Evolutionary conservation across 2,113 vertebrate genomes (phyloP).

Genomic region (Eubucco bourcierii): DNA sequence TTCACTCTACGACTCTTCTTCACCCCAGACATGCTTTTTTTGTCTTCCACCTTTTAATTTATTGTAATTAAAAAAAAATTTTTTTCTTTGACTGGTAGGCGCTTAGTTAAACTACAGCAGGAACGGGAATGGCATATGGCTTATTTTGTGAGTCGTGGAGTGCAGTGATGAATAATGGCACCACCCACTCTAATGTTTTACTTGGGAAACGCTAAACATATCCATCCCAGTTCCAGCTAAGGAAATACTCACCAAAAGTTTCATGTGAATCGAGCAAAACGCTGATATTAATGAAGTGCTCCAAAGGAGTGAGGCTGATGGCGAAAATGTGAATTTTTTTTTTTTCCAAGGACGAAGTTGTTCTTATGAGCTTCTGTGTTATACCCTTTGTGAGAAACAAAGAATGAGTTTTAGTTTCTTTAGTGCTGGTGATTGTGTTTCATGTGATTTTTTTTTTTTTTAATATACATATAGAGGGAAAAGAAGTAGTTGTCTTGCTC

Average conservation of each 20-base stretch:
- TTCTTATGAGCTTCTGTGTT: neutral
- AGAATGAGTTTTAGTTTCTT: neutral
- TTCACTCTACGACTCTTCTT: neutral
- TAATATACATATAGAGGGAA: neutral
- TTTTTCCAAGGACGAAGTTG: neutral
- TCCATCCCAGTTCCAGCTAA: constrained; percentile 44
- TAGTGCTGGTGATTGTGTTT: neutral
- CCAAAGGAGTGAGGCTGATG: neutral
- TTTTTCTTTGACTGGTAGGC: constrained; percentile 65
- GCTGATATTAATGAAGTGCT: neutral
- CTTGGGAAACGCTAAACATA: constrained; percentile 50
- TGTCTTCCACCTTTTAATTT: neutral
- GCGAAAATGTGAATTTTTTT: neutral
- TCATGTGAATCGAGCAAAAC: neutral
- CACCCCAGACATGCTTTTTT: neutral
- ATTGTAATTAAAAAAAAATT: neutral
- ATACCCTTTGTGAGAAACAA: neutral
- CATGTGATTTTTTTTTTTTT: too few species aligned
- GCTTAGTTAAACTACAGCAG: constrained; percentile 74
- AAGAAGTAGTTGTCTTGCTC: neutral
- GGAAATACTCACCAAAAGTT: constrained; percentile 66
- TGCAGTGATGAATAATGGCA: constrained; percentile 76
- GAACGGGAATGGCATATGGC: constrained; percentile 76
- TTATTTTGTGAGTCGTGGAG: constrained; percentile 73
- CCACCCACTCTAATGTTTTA: constrained; percentile 65